Evolutionary conservation across 2,797 vertebrate species (phyloP), one percentile per base, ranked within the genome.

Genomic region (Eremophila alpestris): DNA sequence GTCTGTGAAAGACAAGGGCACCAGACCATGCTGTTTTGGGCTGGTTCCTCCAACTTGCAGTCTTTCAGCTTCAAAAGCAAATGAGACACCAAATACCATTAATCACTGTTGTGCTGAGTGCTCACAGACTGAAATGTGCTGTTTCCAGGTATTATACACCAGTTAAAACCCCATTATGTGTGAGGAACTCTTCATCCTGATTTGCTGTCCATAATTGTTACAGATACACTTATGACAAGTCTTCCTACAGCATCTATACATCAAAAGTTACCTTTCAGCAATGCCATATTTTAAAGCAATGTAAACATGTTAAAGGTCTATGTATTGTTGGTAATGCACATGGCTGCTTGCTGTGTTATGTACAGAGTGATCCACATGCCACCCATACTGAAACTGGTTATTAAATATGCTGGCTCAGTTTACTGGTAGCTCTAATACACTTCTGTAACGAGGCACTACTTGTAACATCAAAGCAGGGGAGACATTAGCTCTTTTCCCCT

Each of bases 391-490:
- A 92, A 94, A 64, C 62, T 81, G 67, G 80, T 77, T 96, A 85
- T 95, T 97, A 94, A 94, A 97, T 89, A 93, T 93, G 94, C 91
- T 95, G 75, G 69, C 87, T 97, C 84, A 89, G 95, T 98, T 97
- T 98, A 96, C 95, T 87, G 89, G 59, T 74, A 94, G 77, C 92
- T 95, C 85, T 96, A 96, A 96, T 97, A 96, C 38, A 91, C 85
- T 96, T 95, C 94, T 95, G 73, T 96, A 97, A 97, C 69, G 63
- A 97, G 97, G 97, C 97, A 96, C 97, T 98, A 98, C 98, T 98
- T 98, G 98, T 98, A 98, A 98, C 98, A 98, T 99, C 98, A 99
- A 99, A 99, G 98, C 97, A 67, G 89, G 85, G 88, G 88, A 98
- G 91, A 96, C 92, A 96, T 97, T 97, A 97, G 95, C 96, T 97